phyloP scores from a whole-genome alignment of 2,113 vertebrate genomes.

The Equus quagga region DNA sequence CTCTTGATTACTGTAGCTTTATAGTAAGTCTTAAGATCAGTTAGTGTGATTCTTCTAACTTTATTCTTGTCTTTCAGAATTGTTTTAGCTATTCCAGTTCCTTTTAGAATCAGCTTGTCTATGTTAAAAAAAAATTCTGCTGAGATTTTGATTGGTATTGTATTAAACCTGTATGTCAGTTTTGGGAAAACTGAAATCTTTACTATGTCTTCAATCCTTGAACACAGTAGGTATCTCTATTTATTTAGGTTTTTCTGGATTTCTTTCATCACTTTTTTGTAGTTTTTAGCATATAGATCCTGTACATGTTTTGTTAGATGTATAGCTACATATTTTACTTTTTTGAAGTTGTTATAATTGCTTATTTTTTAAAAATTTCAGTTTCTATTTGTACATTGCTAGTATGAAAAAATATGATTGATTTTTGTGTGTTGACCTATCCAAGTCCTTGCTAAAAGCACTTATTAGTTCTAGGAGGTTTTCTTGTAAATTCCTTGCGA shows the following conservation, averaged over 20 bases:
- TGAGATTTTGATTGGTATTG: not conserved
- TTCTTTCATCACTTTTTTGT: not conserved
- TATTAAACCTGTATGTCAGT: not conserved
- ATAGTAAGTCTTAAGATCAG: not conserved
- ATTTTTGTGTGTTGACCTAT: not conserved
- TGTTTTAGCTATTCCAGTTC: not conserved
- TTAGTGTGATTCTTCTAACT: conserved; percentile 1
- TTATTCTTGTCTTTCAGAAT: conserved; percentile 10
- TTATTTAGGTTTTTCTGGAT: conserved; percentile 31
- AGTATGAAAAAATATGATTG: not conserved
- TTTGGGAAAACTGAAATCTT: conserved; percentile 40
- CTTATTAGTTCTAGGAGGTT: not conserved
- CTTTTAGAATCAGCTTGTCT: not conserved
- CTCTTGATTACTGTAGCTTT: not conserved
- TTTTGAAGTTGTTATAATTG: conserved; percentile 15
- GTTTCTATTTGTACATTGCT: conserved; percentile 12
- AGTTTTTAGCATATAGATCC: not conserved
- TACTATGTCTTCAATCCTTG: not conserved
- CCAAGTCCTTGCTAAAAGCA: not conserved
- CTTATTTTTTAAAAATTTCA: not conserved
- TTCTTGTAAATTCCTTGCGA: not conserved
- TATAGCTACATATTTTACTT: not conserved
- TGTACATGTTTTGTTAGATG: not conserved
- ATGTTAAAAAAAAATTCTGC: not conserved
- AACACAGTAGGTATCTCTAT: not conserved